Evolutionary conservation across 2,888 invertebrate genomes (phyloP), one percentile per base, ranked within the genome.

Genomic region (Andrena hattorfiana): DNA sequence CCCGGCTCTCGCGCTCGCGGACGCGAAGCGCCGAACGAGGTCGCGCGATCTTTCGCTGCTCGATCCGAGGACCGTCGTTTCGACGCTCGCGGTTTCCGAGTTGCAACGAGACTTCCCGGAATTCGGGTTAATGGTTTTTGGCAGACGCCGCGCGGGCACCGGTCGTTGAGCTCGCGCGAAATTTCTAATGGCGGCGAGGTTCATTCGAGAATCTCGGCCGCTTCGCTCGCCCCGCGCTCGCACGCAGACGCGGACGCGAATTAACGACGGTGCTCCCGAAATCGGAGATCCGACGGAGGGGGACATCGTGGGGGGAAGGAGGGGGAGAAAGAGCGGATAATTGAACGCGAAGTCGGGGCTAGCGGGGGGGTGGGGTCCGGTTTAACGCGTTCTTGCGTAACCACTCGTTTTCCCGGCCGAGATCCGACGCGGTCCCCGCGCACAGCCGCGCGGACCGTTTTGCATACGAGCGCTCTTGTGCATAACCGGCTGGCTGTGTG

Each of bases 81-180:
- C 26, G 68, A 48, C 64, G 49, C 48, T 56, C 64, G 60, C 54
- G 72, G 59, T 74, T 76, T 69, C 62, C 67, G 51, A 49, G 30
- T 66, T 20, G 66, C 78, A 30, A 71, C 75, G 26, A 71, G 35
- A 42, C 60, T 51, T 60, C 71, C 48, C 64, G 54, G 84, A 80
- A 92, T 90, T 87, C 89, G 85, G 90, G 89, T 90, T 91, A 91
- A 92, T 89, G 89, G 85, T 83, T 89, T 86, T 90, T 91, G 90
- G 89, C 90, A 91, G 77, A 13, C 49, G 42, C 4, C 26, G 13
- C 63, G 7, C 68, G 26, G 20, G 79, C 35, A 51, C 23, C 74
- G 71, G 74, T 68, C 75, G 77, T 83, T 77, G 73, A 77, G 83
- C 83, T 68, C 64, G 16, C 8, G 42, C 20, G 13, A 70, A 73